phyloP scores from a whole-genome alignment of 1,140 invertebrate genomes.

The Nilaparvata lugens region DNA sequence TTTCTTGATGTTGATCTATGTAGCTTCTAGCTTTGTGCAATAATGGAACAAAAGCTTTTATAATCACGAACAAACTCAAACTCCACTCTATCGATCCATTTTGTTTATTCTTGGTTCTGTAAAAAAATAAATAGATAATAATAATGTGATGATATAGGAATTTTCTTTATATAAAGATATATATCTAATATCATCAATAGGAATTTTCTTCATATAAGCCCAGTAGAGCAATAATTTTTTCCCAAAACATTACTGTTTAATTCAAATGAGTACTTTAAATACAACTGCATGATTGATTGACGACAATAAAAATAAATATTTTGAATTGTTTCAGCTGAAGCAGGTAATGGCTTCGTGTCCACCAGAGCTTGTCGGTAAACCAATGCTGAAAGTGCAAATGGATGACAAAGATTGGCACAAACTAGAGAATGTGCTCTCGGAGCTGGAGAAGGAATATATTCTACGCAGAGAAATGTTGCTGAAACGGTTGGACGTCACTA shows the following conservation, averaged over 20 bases:
- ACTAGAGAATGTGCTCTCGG: conserved; percentile 54
- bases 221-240: background rate
- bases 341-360: conserved; percentile 54
- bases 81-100: too few relatives aligned
- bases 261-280: background rate
- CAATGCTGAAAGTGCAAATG: conserved; percentile 63
- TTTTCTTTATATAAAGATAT: too few relatives aligned
- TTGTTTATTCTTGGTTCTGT: too few relatives aligned
- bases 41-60: too few relatives aligned
- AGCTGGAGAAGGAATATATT: conserved; percentile 72
- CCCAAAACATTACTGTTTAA: background rate
- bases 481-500: conserved; percentile 85
- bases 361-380: conserved; percentile 54
- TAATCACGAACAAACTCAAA: too few relatives aligned
- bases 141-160: too few relatives aligned
- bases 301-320: too few relatives aligned
- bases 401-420: conserved; percentile 74
- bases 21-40: too few relatives aligned
- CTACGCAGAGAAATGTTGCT: conserved; percentile 78
- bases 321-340: conserved; percentile 41
- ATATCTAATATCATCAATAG: too few relatives aligned
- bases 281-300: background rate
- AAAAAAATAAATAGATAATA: too few relatives aligned
- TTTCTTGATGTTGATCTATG: too few relatives aligned
- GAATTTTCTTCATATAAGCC: too few relatives aligned